Evolutionary conservation across 2,113 vertebrate species (phyloP).

Genomic region (Danionella cerebrum): DNA sequence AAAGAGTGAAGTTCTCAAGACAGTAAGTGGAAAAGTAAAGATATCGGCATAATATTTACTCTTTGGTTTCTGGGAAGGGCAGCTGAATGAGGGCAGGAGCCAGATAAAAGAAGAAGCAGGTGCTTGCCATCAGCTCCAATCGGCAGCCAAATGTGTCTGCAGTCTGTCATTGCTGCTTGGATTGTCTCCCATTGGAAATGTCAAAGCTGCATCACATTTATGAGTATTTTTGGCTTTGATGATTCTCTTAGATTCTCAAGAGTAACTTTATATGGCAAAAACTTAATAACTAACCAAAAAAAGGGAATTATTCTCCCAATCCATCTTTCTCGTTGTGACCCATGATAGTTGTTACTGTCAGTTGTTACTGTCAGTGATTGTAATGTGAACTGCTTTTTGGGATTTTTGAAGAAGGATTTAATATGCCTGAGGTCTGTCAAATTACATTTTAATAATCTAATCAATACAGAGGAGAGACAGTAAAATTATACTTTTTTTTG

Average conservation of each 20-base stretch:
- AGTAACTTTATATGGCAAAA: conserved; percentile 24
- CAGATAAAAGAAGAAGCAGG: conserved; percentile 26
- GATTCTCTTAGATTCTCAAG: background rate
- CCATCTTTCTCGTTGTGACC: background rate
- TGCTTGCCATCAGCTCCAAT: conserved; percentile 14
- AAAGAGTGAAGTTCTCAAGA: conserved; percentile 13
- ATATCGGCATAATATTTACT: conserved; percentile 23
- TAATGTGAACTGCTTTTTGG: background rate
- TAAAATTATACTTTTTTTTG: too few relatives aligned
- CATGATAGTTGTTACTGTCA: background rate
- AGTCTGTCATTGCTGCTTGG: conserved; percentile 4
- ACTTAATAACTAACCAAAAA: too few relatives aligned
- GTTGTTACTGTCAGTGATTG: background rate
- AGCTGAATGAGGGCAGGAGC: conserved; percentile 2
- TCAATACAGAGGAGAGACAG: too few relatives aligned
- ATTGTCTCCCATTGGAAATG: background rate
- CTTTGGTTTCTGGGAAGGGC: conserved; percentile 26
- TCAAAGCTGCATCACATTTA: conserved; percentile 10
- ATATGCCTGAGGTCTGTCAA: too few relatives aligned
- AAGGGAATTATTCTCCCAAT: background rate
- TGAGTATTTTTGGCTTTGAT: background rate
- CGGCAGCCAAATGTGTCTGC: conserved; percentile 12
- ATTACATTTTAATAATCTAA: too few relatives aligned
- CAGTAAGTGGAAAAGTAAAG: conserved; percentile 1
- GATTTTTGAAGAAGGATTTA: background rate